Evolutionary conservation across 2,888 invertebrate genomes (phyloP), one percentile per base, ranked within the genome.

Genomic region (Panzeria rudis): DNA sequence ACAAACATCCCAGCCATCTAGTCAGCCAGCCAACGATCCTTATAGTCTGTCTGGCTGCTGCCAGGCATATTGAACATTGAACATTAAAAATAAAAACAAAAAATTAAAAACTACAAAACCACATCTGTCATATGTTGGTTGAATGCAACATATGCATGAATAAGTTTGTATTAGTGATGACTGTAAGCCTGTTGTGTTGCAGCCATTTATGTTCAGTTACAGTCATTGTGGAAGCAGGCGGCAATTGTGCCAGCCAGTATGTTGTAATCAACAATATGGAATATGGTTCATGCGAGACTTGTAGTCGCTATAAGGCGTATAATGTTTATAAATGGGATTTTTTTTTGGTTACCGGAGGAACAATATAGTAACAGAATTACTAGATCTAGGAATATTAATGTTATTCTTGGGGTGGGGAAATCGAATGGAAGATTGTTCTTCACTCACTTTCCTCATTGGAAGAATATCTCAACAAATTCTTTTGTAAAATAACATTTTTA

Each of bases 81-180:
- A 71, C 41, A 68, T 64, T 64, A 62, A 75, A 75, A 50, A 29
- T 1, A 32, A 23, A 71, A 23, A 71, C 23, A 73, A 78, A 62
- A 38, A 59, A 15, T 56, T 17, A 76, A 82, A 76, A 76, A 56
- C 44, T 69, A 76, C 62, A 76, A 82, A 82, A 56, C 71, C 82
- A 76, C 82, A 82, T 82, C 82, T 82, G 82, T 82, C 82, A 82
- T 82, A 69, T 75, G 79, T 73, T 73, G 50, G 23, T 38, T 59
- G 29, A 35, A 56, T 73, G 17, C 32, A 52, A 44, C 61, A 78
- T 71, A 61, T 50, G 66, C 25, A 20, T 72, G 23, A n/a, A 20
- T 50, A n/a, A 32, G 66, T 38, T 11, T 44, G 72, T 61, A 11
- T 44, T 44, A 1, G 62, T 44, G 71, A 54, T 29, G 35, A 25